Percentiles rank a stretch among this genome's conserved stretches.
These are phyloP conservation scores for Caenorhabditis panamensis DNA, from an alignment of 2,888 invertebrate species.

Conservation along the genomic window DNA sequence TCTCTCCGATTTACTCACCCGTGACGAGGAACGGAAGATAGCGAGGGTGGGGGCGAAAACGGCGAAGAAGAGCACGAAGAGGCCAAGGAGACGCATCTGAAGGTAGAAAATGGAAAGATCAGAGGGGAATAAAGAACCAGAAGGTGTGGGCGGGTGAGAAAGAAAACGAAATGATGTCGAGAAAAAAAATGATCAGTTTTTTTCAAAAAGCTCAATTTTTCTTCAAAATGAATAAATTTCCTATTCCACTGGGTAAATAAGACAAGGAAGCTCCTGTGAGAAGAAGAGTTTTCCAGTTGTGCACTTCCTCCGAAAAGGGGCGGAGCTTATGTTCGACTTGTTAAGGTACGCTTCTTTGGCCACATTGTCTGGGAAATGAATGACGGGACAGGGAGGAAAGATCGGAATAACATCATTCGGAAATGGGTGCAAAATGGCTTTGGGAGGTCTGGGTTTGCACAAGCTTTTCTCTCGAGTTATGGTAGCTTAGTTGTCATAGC, in stretches of 20 bases:
- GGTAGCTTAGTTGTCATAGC: no score
- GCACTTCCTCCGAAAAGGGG: constrained; percentile 5
- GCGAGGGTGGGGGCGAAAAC: constrained; percentile 46
- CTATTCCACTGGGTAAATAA: neutral
- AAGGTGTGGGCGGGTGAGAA: neutral
- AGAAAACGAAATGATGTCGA: no score
- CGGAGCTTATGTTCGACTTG: neutral
- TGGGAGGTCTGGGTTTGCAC: neutral
- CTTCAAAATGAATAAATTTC: neutral
- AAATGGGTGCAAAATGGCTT: neutral
- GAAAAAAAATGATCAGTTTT: no score
- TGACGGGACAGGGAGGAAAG: constrained; percentile 3
- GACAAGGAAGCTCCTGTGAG: neutral
- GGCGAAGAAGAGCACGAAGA: constrained; percentile 41
- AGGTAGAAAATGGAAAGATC: neutral
- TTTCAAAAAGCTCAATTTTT: no score
- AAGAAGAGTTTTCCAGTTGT: neutral
- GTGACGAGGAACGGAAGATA: constrained; percentile 55
- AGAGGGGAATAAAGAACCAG: neutral
- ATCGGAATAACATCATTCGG: constrained; percentile 4
- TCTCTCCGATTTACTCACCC: constrained; percentile 19
- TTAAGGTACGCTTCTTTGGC: constrained; percentile 6
- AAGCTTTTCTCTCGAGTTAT: neutral
- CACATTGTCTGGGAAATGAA: constrained; percentile 8
- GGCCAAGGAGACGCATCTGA: constrained; percentile 52